phyloP scores from a whole-genome alignment of 2,888 invertebrate species.

The Apamea crenata region DNA sequence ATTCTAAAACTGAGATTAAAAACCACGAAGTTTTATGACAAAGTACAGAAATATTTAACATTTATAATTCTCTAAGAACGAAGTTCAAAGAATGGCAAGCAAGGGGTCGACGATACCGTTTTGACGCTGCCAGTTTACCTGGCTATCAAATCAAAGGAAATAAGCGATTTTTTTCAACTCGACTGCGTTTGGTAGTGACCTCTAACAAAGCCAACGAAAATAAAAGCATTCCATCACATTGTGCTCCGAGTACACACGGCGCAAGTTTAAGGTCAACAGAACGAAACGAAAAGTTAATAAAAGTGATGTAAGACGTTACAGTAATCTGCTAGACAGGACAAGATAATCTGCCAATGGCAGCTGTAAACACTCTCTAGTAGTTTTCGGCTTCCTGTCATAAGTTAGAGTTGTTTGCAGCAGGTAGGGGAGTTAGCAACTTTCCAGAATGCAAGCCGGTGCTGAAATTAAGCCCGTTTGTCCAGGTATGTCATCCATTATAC shows the following conservation, averaged over 20 bases:
- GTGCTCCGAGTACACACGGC: slow-evolving; percentile 20
- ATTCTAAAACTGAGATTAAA: slow-evolving; percentile 37
- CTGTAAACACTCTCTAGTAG: neutral
- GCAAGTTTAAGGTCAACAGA: slow-evolving; percentile 52
- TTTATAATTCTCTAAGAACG: neutral
- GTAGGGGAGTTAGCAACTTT: neutral
- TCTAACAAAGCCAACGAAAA: slow-evolving; percentile 52
- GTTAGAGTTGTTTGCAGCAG: neutral
- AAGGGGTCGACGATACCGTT: neutral
- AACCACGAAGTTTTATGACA: neutral
- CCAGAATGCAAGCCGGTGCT: neutral
- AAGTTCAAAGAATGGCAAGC: neutral
- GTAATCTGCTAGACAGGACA: slow-evolving; percentile 21
- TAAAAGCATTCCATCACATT: slow-evolving; percentile 50
- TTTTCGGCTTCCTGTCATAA: slow-evolving; percentile 6
- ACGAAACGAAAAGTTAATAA: slow-evolving; percentile 50
- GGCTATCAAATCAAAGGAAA: slow-evolving; percentile 24
- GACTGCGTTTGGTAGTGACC: slow-evolving; percentile 4
- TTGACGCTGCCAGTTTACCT: neutral
- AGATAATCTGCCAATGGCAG: slow-evolving; percentile 2
- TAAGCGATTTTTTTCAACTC: slow-evolving; percentile 6
- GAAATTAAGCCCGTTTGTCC: neutral
- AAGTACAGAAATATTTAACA: slow-evolving; percentile 2
- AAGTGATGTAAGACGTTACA: slow-evolving; percentile 28
- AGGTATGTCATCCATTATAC: neutral